Conservation (phyloP, 2,113 vertebrate genomes). For the Capreolus pygargus region DNA sequence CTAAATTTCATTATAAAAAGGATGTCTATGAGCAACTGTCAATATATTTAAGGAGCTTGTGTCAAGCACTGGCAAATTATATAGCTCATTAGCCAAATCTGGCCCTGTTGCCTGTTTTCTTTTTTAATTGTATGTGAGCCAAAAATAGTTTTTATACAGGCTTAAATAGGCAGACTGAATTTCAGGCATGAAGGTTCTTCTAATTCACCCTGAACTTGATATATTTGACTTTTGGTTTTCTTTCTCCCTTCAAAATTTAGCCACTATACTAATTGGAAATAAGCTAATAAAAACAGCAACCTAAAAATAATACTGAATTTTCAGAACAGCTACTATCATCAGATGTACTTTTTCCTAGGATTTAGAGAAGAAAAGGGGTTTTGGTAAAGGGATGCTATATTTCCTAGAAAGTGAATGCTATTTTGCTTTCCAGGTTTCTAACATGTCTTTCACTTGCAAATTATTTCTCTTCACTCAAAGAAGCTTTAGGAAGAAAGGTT, state of each 20-base stretch:
- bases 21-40: neutral
- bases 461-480: neutral
- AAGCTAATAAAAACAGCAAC: neutral
- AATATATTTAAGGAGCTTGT: neutral
- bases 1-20: conserved; percentile 13
- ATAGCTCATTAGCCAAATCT: neutral
- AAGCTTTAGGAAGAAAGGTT: neutral
- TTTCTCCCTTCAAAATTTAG: neutral
- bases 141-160: neutral
- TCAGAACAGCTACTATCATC: neutral
- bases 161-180: neutral
- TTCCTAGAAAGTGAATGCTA: neutral
- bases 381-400: neutral
- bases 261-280: neutral
- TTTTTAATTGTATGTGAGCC: neutral
- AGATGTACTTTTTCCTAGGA: neutral
- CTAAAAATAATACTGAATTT: neutral
- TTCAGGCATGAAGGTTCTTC: neutral
- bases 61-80: neutral
- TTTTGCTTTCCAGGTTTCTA: neutral
- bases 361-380: neutral
- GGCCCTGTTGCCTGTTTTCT: neutral
- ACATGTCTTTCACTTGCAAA: neutral
- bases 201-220: neutral
- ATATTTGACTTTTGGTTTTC: neutral